Percentiles rank a stretch among this genome's conserved stretches.
Conservation (phyloP, 2,113 vertebrate species). For the Cinclus mexicanus region DNA sequence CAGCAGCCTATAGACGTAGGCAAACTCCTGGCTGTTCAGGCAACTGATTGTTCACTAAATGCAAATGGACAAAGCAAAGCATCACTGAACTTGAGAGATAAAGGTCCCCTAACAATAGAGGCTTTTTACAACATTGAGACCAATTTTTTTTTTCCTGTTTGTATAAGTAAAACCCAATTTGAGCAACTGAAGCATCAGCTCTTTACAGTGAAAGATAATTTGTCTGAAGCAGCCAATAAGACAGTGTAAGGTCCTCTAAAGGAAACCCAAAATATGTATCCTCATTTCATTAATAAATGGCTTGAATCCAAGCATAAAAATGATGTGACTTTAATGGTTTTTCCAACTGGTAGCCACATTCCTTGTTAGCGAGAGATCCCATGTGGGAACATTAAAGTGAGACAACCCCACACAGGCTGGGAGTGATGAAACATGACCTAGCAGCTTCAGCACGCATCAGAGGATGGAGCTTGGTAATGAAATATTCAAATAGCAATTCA, state of each 20-base stretch:
- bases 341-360: conserved; percentile 40
- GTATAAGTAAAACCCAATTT: conserved; percentile 36
- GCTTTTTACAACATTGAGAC: neutral
- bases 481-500: conserved; percentile 35
- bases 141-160: conserved; percentile 17
- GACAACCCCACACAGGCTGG: neutral
- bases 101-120: conserved; percentile 47
- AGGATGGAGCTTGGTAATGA: conserved; percentile 24
- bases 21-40: conserved; percentile 3
- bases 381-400: conserved; percentile 23
- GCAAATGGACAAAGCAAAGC: conserved; percentile 40
- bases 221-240: neutral
- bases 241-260: conserved; percentile 2
- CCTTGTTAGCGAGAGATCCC: conserved; percentile 14
- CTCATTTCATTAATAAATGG: conserved; percentile 24
- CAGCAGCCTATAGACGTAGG: neutral
- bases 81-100: conserved; percentile 56
- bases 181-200: conserved; percentile 16
- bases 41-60: conserved; percentile 47
- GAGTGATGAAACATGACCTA: conserved; percentile 33
- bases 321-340: conserved; percentile 27
- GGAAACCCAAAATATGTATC: conserved; percentile 22
- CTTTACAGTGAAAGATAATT: conserved; percentile 20
- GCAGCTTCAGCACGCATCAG: neutral
- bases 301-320: conserved; percentile 35